phyloP scores from a whole-genome alignment of 2,888 invertebrate genomes.

The Capitulum mitella region DNA sequence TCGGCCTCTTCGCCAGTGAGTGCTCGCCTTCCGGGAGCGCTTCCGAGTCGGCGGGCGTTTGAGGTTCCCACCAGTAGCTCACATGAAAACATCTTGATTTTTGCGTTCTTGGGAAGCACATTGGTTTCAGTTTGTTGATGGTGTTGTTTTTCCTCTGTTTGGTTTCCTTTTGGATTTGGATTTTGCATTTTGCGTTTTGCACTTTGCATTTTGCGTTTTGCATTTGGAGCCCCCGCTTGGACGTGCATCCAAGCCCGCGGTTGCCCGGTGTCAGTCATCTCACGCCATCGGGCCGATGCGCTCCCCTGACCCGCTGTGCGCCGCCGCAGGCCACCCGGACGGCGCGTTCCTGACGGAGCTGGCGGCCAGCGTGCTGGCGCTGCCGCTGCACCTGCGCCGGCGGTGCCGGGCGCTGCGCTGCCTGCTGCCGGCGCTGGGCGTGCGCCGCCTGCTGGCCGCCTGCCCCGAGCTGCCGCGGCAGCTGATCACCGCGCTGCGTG shows the following conservation, averaged over 20 bases:
- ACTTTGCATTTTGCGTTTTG: not conserved
- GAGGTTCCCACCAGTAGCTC: too few species aligned
- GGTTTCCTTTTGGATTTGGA: not conserved
- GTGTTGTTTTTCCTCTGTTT: too few species aligned
- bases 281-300: not conserved
- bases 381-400: not conserved
- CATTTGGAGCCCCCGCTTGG: too few species aligned
- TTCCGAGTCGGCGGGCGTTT: too few species aligned
- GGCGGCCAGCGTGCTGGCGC: not conserved
- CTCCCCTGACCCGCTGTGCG: not conserved
- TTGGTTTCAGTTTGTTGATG: too few species aligned
- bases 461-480: not conserved
- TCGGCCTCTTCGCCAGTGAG: not conserved
- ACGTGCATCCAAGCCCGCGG: too few species aligned
- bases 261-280: too few species aligned
- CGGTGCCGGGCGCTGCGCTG: conserved; percentile 19
- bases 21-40: too few species aligned
- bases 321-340: not conserved
- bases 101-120: too few species aligned
- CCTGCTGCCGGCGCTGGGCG: conserved; percentile 23
- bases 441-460: not conserved
- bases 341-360: not conserved
- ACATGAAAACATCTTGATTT: too few species aligned
- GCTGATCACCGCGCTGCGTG: not conserved
- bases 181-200: not conserved